Conservation (phyloP, 2,797 vertebrate genomes). For the Crossoptilon crossoptilon region DNA sequence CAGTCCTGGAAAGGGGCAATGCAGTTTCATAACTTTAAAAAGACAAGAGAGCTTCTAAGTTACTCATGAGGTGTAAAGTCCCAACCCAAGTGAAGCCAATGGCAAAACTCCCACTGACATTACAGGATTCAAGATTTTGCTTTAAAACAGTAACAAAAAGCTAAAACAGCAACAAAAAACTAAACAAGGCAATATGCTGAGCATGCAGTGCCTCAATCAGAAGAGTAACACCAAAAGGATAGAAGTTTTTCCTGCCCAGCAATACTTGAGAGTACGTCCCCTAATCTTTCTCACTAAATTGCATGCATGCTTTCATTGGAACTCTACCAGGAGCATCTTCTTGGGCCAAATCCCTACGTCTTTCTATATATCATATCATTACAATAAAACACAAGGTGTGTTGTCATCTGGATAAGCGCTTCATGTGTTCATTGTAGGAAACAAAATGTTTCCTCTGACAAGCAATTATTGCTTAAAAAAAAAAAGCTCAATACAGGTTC, state of each 20-base stretch:
- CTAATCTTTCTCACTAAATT: background rate
- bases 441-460: constrained; percentile 27
- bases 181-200: background rate
- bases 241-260: background rate
- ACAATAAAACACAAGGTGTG: constrained; percentile 17
- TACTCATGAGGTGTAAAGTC: background rate
- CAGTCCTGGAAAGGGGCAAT: background rate
- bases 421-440: background rate
- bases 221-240: background rate
- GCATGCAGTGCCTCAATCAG: background rate
- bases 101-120: constrained; percentile 12
- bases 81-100: background rate
- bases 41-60: background rate
- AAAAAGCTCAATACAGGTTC: constrained; percentile 19
- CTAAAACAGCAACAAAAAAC: background rate
- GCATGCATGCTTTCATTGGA: background rate
- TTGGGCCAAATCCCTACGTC: constrained; percentile 9
- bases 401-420: constrained; percentile 26
- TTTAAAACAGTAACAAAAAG: background rate
- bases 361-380: background rate
- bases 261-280: background rate
- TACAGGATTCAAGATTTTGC: background rate
- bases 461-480: constrained; percentile 11
- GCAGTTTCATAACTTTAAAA: background rate
- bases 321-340: constrained; percentile 14